Evolutionary conservation across 2,797 vertebrate genomes (phyloP), one percentile per base, ranked within the genome.

Genomic region (Serranus cabrilla): DNA sequence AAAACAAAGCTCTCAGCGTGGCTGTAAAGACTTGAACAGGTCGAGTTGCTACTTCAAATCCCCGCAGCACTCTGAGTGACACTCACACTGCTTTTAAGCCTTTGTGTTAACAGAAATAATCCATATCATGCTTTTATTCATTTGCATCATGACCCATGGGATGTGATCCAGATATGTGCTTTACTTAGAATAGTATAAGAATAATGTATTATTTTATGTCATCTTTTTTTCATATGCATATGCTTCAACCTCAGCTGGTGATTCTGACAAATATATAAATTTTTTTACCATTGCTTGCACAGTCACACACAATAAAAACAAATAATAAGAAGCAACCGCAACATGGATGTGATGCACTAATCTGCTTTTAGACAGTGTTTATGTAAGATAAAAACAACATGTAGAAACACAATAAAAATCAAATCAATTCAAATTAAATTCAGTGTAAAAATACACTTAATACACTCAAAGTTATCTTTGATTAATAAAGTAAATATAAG

Each of bases 101-200:
- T 70, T 74, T 58, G 21, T 65, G 54, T 56, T 42, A 76, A 78
- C 56, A 74, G 65, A 71, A 78, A 78, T 5, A 74, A 86, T 61
- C 83, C 70, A 86, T 86, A 87, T 51, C 18, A 43, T 77, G 17
- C 57, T 71, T 71, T 77, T 52, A 23, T 81, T 72, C 67, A 59
- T 86, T 84, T 82, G 57, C 39, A 75, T 80, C 66, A 11, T 11
- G 50, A 13, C 73, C 76, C 78, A 47, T 12, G 72, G 83, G 82
- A 86, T 20, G 57, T 64, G 40, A 71, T 70, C 71, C 68, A 76
- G 50, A 75, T 81, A 27, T 52, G 17, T 65, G 65, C 69, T 58
- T 55, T 31, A 52, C 68, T 62, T 45, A 70, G 51, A 80, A 69
- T 68, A 80, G 58, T 64, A 7, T 31, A 20, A 55, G 62, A 59